These are phyloP conservation scores for Damaliscus lunatus DNA, from an alignment of 2,113 vertebrate species.

Conservation along the genomic window DNA sequence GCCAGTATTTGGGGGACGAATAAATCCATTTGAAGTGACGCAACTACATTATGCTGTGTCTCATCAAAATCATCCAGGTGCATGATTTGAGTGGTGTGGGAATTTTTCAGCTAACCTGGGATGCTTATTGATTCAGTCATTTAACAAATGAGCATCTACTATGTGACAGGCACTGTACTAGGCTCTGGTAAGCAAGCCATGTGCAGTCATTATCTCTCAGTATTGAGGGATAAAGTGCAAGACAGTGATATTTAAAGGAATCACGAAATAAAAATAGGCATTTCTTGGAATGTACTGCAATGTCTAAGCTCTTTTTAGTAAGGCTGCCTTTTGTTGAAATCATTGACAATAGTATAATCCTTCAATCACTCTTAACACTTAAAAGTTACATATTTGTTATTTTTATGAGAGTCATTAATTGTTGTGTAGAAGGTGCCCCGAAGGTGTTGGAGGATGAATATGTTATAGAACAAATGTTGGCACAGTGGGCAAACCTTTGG, in stretches of 20 bases:
- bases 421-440: not conserved
- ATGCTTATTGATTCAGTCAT: not conserved
- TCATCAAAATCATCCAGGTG: not conserved
- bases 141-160: not conserved
- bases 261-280: not conserved
- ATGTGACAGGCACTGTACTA: not conserved
- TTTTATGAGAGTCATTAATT: conserved; percentile 41
- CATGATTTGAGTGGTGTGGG: not conserved
- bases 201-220: not conserved
- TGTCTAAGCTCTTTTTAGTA: not conserved
- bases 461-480: conserved; percentile 48
- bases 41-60: not conserved
- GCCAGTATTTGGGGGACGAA: not conserved
- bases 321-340: conserved; percentile 17
- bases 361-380: conserved; percentile 35
- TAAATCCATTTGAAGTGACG: not conserved
- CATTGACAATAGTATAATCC: conserved; percentile 20
- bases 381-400: conserved; percentile 14
- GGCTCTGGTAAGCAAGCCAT: not conserved
- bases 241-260: not conserved
- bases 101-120: not conserved
- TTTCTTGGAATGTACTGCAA: not conserved
- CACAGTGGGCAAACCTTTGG: not conserved
- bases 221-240: not conserved
- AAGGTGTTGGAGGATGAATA: conserved; percentile 35